Evolutionary conservation across 1,140 invertebrate species (phyloP).

Genomic region (Phymorhynchus buccinoides): DNA sequence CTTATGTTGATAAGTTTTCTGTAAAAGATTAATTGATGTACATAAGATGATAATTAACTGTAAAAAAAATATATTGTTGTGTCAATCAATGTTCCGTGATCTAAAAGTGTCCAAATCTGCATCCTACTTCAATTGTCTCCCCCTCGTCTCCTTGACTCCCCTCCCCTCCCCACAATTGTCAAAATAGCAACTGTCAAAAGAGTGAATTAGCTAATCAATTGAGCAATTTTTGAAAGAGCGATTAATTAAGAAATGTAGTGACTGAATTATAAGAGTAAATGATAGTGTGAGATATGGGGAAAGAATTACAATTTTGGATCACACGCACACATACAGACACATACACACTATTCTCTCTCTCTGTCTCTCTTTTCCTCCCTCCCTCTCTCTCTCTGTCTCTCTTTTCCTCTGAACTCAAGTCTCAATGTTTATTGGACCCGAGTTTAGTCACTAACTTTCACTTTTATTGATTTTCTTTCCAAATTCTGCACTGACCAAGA

Average conservation of each 20-base stretch:
- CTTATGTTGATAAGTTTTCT: background rate
- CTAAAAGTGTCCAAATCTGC: background rate
- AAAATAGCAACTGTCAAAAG: background rate
- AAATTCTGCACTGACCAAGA: no score
- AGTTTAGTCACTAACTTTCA: no score
- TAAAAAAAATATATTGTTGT: background rate
- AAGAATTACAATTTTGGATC: background rate
- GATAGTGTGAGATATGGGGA: no score
- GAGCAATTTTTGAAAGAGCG: no score
- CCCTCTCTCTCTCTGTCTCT: constrained; percentile 30
- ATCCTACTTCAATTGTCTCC: background rate
- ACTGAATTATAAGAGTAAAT: no score
- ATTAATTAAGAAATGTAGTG: no score
- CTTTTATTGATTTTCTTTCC: no score
- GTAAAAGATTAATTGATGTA: background rate
- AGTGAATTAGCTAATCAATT: no score
- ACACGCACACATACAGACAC: background rate
- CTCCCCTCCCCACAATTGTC: background rate
- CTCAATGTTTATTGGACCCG: no score
- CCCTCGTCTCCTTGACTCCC: background rate
- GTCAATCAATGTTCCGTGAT: background rate
- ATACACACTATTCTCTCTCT: no score
- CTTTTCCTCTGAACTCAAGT: background rate
- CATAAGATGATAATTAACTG: background rate
- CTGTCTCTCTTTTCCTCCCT: constrained; percentile 26